Base-by-base conservation (phyloP, 2,888 invertebrate genomes). In the Hymenopus coronatus region DNA sequence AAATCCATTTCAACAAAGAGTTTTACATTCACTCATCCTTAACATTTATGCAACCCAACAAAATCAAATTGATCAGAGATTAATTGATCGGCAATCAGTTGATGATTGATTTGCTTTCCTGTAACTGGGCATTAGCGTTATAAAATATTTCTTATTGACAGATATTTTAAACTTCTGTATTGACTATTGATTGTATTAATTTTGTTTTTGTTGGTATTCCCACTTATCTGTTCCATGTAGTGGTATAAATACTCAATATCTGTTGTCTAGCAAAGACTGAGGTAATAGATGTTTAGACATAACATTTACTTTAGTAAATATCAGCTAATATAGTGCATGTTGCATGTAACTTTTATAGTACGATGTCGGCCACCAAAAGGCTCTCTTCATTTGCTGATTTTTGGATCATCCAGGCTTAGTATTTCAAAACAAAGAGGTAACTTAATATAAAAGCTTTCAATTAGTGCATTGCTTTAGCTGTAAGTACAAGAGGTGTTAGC, bases 321-420 rank as follows among this genome's bases (percentile, higher is more conserved):
- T 70, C 2, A 28, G 81, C 86, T 81, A 81, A 87, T 82, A 40
- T 89, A 86, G 46, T 90, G 91, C 91, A 92, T 88, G 90, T 90
- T 85, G 88, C 90, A 89, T 91, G 91, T 92, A 92, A 92, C 92
- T 92, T 91, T 93, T 93, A 91, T 93, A 94, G 93, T 93, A 92
- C 93, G 93, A 91, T 92, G 92, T 91, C 92, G 92, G 91, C 92
- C 92, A 89, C 92, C 93, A 83, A 92, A 93, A 91, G 94, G 94
- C 91, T 92, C 91, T 89, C 92, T 94, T 82, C 91, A 91, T 89
- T 90, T 92, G 88, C 89, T 91, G 86, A 90, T 92, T 70, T 88
- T 91, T 82, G 90, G 91, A 89, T 92, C 88, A 27, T 82, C 83
- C 40, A 87, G 84, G 28, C 25, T 33, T n/a, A 81, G 85, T 85